Base-by-base conservation (phyloP, 1,140 invertebrate species). In the Lutraria rhynchaena region DNA sequence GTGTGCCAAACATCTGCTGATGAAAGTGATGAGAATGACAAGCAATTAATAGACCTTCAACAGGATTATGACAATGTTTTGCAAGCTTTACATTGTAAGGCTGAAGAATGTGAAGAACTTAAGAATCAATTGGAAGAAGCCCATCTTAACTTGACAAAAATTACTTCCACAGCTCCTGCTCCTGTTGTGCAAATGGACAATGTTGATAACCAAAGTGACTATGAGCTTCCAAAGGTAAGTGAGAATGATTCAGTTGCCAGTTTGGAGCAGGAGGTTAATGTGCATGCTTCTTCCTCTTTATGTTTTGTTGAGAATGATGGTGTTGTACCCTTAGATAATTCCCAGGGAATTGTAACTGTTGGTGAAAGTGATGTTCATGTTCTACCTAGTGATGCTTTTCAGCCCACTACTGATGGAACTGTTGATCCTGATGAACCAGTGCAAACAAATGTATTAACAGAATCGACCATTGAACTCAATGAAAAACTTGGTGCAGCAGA, bases 231-330 rank as follows among this genome's bases (percentile, higher is more conserved):
- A 5, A 35, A 75, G 73, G 73, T 75, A 75, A 75, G 73, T 75
- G 57, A 61, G 24, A 67, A 37, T 22, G 44, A 41, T 75, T 75
- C 55, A 60, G 55, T 75, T 75, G 33, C 55, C 73, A 15, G 58
- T 77, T 77, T 67, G 75, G 75, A 77, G 46, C 44, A 24, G 75
- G 75, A 77, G 60, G 73, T 76, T 44, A 76, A 76, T 51, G 31
- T 77, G 75, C 75, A 77, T 77, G 75, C 75, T 67, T 77, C 75
- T 77, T 67, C 75, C 75, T 77, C 51, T 67, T 46, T 58, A 77
- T 60, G 75, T 77, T 67, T 22, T 31, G 31, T 53, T 77, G 60
- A 22, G 27, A 67, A 77, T 67, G 49, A 77, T 55, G 33, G 29
- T 67, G 46, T 49, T 41, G 46, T 77, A 49, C 24, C 46, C 27